Percentiles rank a stretch among this genome's conserved stretches.
phyloP scores from a whole-genome alignment of 30 jellyfish, hydroid and myxozoan genomes.

The Mastigias papua region DNA sequence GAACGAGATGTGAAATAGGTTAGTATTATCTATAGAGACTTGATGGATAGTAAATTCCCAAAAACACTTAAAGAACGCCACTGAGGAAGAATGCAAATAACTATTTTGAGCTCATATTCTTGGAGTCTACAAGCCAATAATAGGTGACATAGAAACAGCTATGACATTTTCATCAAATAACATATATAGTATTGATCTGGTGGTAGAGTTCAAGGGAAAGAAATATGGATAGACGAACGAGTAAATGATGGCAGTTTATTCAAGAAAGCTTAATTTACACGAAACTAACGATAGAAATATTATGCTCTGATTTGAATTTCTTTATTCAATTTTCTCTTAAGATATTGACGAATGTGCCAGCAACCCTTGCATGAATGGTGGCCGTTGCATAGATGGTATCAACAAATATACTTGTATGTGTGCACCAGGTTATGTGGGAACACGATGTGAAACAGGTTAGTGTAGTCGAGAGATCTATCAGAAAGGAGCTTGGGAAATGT shows the following conservation, averaged over 20 bases:
- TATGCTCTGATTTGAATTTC: neutral
- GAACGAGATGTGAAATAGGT: slow-evolving; percentile 6
- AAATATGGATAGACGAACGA: no score
- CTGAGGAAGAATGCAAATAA: neutral
- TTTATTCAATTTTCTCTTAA: neutral
- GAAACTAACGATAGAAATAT: neutral
- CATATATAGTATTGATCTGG: no score
- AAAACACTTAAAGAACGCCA: neutral
- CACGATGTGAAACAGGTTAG: neutral
- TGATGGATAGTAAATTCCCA: neutral
- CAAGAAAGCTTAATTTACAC: no score
- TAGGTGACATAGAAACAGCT: no score
- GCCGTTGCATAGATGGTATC: neutral
- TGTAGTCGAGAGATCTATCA: no score
- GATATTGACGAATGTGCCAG: neutral
- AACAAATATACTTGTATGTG: neutral
- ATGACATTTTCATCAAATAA: no score
- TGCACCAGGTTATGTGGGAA: neutral
- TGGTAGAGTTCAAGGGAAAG: no score
- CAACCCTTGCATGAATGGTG: neutral
- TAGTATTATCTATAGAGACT: neutral
- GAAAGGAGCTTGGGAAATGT: no score
- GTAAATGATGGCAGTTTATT: no score
- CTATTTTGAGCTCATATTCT: no score
- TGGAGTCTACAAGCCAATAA: no score